Percentiles rank a stretch among this genome's conserved stretches.
phyloP scores from a whole-genome alignment of 2,888 invertebrate species.

The Zeuzera pyrina region DNA sequence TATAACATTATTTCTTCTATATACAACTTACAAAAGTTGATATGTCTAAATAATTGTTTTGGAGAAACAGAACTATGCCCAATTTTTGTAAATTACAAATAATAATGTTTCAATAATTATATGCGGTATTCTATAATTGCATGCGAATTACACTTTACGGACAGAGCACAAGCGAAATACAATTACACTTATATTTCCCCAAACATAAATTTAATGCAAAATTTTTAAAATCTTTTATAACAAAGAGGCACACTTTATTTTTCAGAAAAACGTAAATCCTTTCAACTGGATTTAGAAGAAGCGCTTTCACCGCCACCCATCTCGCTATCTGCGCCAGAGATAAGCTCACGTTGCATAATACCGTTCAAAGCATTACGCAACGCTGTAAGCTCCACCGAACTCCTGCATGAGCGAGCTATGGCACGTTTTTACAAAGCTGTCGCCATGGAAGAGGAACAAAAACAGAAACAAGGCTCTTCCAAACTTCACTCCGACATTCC shows the following conservation, averaged over 20 bases:
- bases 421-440: constrained; percentile 85
- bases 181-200: too few relatives aligned
- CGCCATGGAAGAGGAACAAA: constrained; percentile 80
- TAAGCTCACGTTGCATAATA: constrained; percentile 66
- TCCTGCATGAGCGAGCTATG: constrained; percentile 87
- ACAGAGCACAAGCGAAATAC: too few relatives aligned
- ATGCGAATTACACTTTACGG: too few relatives aligned
- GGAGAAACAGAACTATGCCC: too few relatives aligned
- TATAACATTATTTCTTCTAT: too few relatives aligned
- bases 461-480: constrained; percentile 26
- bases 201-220: too few relatives aligned
- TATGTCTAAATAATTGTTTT: too few relatives aligned
- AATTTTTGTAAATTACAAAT: too few relatives aligned
- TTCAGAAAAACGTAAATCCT: constrained; percentile 70
- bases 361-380: constrained; percentile 77
- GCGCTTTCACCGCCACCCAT: constrained; percentile 83
- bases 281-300: constrained; percentile 77
- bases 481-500: constrained; percentile 48
- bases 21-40: too few relatives aligned
- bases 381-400: constrained; percentile 86
- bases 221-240: neutral
- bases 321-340: constrained; percentile 86
- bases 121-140: too few relatives aligned
- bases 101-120: too few relatives aligned
- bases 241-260: too few relatives aligned